A percentile compares a stretch with the other conserved stretches of the same genome.
Evolutionary conservation across 2,888 invertebrate genomes (phyloP).

Genomic region (Parnassius apollo): DNA sequence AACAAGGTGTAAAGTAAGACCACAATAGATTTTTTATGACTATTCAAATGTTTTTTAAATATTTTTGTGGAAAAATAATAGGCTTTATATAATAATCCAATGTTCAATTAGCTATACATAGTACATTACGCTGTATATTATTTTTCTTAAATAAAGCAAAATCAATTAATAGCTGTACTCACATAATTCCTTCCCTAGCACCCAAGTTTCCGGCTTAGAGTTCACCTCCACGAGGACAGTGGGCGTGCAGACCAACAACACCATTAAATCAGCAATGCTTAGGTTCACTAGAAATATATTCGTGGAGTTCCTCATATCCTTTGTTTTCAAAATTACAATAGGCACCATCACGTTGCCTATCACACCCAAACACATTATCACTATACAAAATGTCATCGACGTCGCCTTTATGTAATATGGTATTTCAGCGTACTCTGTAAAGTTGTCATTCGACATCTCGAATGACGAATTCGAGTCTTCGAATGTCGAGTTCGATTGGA

Average conservation of each 20-base stretch:
- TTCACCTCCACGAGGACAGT: slow-evolving; percentile 97
- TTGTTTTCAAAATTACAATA: slow-evolving; percentile 93
- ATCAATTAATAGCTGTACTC: slow-evolving; percentile 76
- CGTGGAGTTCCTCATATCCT: slow-evolving; percentile 96
- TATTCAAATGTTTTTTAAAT: too few species aligned
- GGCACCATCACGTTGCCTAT: slow-evolving; percentile 97
- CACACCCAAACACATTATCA: slow-evolving; percentile 94
- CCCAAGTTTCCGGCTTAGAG: slow-evolving; percentile 95
- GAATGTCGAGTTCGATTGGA: slow-evolving; percentile 39
- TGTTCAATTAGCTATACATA: too few species aligned
- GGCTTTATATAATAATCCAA: too few species aligned
- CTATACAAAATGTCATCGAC: slow-evolving; percentile 93
- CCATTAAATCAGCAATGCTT: slow-evolving; percentile 95
- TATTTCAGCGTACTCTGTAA: slow-evolving; percentile 81
- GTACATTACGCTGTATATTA: too few species aligned
- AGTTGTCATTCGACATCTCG: slow-evolving; percentile 54
- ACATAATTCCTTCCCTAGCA: slow-evolving; percentile 95
- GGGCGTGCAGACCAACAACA: slow-evolving; percentile 94
- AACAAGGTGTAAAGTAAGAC: too few species aligned
- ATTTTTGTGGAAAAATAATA: too few species aligned
- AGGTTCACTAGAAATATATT: slow-evolving; percentile 97
- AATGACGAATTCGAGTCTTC: slow-evolving; percentile 46
- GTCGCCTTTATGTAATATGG: slow-evolving; percentile 93
- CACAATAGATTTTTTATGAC: too few species aligned
- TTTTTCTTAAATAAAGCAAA: too few species aligned